These are phyloP conservation scores for Callionymus lyra DNA, from an alignment of 2,113 vertebrate genomes.

Conservation along the genomic window DNA sequence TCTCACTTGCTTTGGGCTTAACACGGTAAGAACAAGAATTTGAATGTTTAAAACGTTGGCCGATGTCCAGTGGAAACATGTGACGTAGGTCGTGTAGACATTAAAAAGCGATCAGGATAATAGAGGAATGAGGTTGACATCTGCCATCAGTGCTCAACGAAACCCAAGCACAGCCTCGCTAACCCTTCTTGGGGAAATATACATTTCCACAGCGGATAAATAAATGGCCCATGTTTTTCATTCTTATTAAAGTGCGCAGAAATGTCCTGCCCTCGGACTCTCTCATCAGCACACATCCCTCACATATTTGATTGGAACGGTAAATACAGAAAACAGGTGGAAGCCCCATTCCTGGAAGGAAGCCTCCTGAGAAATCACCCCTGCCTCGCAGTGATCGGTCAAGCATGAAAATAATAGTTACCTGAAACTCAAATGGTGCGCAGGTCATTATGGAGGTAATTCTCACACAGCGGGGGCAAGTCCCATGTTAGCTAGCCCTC, in stretches of 20 bases:
- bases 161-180: not conserved
- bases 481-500: slow-evolving; percentile 32
- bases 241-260: slow-evolving; percentile 13
- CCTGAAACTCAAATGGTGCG: slow-evolving; percentile 37
- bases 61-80: no score
- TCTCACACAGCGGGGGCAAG: slow-evolving; percentile 35
- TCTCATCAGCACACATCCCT: slow-evolving; percentile 10
- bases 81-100: no score
- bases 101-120: no score
- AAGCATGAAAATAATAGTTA: slow-evolving; percentile 59
- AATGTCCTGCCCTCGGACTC: slow-evolving; percentile 12
- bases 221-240: slow-evolving; percentile 15
- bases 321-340: slow-evolving; percentile 50
- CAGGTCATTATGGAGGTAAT: slow-evolving; percentile 47
- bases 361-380: slow-evolving; percentile 50
- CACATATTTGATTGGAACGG: slow-evolving; percentile 2
- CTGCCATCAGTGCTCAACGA: slow-evolving; percentile 2
- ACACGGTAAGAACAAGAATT: no score
- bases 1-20: no score
- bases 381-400: slow-evolving; percentile 18
- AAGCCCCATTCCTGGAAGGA: slow-evolving; percentile 42
- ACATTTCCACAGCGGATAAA: not conserved
- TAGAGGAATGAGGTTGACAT: not conserved
- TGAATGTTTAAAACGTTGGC: no score
- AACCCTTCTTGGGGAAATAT: slow-evolving; percentile 7